phyloP scores from a whole-genome alignment of 1,140 invertebrate species.

The Liolophura sinensis region DNA sequence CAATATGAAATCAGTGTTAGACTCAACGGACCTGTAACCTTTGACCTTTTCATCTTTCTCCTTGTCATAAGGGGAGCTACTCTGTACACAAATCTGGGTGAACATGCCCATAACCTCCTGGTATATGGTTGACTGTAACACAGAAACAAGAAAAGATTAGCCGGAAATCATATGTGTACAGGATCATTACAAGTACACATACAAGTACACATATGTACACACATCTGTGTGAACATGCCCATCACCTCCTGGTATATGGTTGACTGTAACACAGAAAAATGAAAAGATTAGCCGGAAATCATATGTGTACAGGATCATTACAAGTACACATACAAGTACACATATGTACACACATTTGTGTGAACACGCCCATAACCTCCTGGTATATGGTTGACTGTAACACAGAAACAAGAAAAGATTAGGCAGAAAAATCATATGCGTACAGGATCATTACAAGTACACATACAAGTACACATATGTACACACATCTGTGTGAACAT shows the following conservation, averaged over 20 bases:
- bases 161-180: no score
- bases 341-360: no score
- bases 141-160: neutral
- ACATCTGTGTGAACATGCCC: conserved; percentile 96
- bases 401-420: no score
- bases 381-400: conserved; percentile 64
- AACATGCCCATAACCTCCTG: conserved; percentile 99
- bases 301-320: no score
- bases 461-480: no score
- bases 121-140: conserved; percentile 71
- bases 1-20: conserved; percentile 50
- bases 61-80: conserved; percentile 81
- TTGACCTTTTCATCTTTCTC: conserved; percentile 61
- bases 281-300: no score
- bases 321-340: no score
- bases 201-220: conserved; percentile 72
- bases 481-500: no score
- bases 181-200: no score
- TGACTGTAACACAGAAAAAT: conserved; percentile 54
- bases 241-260: conserved; percentile 92
- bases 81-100: conserved; percentile 90
- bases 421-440: no score
- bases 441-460: no score
- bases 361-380: no score
- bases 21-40: conserved; percentile 38